Evolutionary conservation across 2,113 vertebrate genomes (phyloP).

Genomic region (Barbus barbus): DNA sequence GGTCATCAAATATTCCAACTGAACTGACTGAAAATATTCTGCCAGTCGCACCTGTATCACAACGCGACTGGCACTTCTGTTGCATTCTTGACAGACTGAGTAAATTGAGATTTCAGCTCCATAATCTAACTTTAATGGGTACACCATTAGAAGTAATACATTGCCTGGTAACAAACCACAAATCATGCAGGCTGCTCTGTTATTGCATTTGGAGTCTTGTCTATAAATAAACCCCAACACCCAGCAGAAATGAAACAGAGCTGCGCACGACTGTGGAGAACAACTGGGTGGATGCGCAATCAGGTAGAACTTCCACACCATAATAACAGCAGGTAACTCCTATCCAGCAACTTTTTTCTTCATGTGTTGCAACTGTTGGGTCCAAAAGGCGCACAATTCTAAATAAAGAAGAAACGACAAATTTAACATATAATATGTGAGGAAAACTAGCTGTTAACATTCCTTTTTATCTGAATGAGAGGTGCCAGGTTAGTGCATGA

Average conservation of each 20-base stretch:
- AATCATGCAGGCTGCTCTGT: slow-evolving; percentile 34
- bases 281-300: background rate
- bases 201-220: slow-evolving; percentile 52
- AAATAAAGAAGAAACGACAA: background rate
- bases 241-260: slow-evolving; percentile 44
- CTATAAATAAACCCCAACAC: slow-evolving; percentile 64
- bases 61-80: background rate
- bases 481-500: background rate
- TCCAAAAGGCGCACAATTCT: background rate
- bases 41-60: background rate
- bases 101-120: slow-evolving; percentile 42
- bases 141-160: slow-evolving; percentile 52
- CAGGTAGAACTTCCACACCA: background rate
- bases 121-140: slow-evolving; percentile 61
- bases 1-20: background rate
- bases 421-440: background rate
- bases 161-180: slow-evolving; percentile 48
- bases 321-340: background rate
- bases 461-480: background rate
- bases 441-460: background rate
- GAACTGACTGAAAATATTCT: no score
- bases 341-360: background rate
- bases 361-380: background rate
- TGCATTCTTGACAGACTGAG: slow-evolving; percentile 2
- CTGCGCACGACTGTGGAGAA: background rate